Conservation (phyloP, 2,888 invertebrate species). For the Diploptera punctata region DNA sequence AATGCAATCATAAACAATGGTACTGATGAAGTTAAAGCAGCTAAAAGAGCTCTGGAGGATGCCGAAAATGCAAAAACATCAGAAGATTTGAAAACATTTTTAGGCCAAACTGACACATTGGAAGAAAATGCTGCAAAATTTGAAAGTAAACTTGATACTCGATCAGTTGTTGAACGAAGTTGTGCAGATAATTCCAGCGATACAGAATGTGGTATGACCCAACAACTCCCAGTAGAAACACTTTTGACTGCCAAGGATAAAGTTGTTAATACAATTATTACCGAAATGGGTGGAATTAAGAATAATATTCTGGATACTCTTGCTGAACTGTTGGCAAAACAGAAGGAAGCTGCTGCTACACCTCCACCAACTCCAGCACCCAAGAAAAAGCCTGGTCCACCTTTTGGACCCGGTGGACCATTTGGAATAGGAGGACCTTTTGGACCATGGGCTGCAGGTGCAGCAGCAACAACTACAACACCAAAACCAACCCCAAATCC, state of each 20-base stretch:
- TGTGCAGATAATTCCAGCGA: neutral
- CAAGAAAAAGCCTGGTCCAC: conserved; percentile 47
- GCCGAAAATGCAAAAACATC: neutral
- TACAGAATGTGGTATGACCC: neutral
- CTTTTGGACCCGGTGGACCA: conserved; percentile 44
- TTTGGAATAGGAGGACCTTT: conserved; percentile 25
- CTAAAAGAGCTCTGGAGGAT: neutral
- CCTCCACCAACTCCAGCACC: conserved; percentile 32
- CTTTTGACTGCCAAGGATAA: conserved; percentile 33
- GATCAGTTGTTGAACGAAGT: neutral
- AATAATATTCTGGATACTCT: conserved; percentile 46
- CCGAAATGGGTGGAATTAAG: conserved; percentile 34
- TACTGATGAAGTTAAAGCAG: conserved; percentile 45
- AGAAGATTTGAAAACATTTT: neutral
- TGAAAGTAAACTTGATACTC: neutral
- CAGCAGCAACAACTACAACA: conserved; percentile 41
- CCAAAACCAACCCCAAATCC: conserved; percentile 47
- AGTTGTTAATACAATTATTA: conserved; percentile 30
- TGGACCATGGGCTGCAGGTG: conserved; percentile 10
- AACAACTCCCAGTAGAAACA: conserved; percentile 8
- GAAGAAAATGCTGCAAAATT: neutral
- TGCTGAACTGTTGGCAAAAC: conserved; percentile 49
- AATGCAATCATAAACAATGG: conserved; percentile 46
- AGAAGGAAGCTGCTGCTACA: conserved; percentile 45
- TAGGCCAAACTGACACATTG: neutral